phyloP scores from a whole-genome alignment of 1,140 invertebrate genomes.

The Lordiphosa mommai region DNA sequence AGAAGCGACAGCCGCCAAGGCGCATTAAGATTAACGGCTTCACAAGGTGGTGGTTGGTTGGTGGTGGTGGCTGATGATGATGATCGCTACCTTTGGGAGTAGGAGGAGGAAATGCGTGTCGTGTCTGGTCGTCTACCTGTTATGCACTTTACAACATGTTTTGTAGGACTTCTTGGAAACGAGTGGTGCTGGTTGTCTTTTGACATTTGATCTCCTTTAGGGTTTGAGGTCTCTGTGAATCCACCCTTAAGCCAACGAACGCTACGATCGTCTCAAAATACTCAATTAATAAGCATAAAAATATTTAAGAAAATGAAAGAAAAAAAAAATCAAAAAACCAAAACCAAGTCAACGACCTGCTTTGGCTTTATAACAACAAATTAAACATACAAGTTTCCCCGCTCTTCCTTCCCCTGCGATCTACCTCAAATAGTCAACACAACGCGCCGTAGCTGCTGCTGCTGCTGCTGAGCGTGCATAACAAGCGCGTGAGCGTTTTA shows the following conservation, averaged over 20 bases:
- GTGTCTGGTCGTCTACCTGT: conserved; percentile 31
- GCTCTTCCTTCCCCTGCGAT: neutral
- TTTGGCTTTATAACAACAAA: conserved; percentile 63
- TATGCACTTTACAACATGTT: conserved; percentile 61
- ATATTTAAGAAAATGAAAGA: conserved; percentile 19
- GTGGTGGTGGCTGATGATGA: conserved; percentile 27
- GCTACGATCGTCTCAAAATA: conserved; percentile 68
- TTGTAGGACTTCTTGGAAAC: conserved; percentile 71
- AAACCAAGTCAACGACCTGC: conserved; percentile 79
- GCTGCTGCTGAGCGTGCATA: conserved; percentile 68
- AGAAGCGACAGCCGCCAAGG: conserved; percentile 73
- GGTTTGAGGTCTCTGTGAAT: conserved; percentile 52
- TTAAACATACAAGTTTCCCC: conserved; percentile 4
- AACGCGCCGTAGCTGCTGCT: neutral
- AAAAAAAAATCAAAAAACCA: conserved; percentile 48
- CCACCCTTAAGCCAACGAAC: conserved; percentile 33
- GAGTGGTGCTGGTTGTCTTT: conserved; percentile 29
- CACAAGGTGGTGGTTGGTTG: conserved; percentile 20
- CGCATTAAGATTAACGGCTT: conserved; percentile 74
- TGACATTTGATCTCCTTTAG: conserved; percentile 78
- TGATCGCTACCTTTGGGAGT: conserved; percentile 22
- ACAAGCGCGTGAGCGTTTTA: conserved; percentile 72
- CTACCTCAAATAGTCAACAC: neutral
- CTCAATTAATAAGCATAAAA: conserved; percentile 79
- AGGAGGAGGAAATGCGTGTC: conserved; percentile 62